phyloP scores from a whole-genome alignment of 1,140 invertebrate genomes.

The Conopomorpha cramerella region DNA sequence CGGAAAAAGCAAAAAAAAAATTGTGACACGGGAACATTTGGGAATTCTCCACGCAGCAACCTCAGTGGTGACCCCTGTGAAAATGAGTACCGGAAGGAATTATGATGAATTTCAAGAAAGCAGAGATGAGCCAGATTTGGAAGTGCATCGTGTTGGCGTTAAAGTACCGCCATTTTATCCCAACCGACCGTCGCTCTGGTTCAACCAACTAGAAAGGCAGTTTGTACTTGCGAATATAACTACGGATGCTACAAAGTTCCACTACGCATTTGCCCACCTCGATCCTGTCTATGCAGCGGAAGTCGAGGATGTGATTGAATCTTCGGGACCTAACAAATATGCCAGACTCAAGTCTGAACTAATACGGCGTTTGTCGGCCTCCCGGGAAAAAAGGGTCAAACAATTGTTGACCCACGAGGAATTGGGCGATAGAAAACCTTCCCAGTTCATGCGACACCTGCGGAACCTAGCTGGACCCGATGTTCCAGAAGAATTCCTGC shows the following conservation, averaged over 20 bases:
- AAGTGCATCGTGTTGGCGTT: slow-evolving; percentile 3
- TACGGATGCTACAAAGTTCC: slow-evolving; percentile 12
- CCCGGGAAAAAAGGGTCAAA: neutral
- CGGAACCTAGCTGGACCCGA: neutral
- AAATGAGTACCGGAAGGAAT: no score
- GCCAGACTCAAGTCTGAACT: slow-evolving; percentile 1
- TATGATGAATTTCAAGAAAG: no score
- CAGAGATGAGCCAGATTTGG: no score
- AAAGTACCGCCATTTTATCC: slow-evolving; percentile 10
- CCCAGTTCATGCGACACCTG: neutral
- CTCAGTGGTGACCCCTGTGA: no score
- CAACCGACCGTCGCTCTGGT: slow-evolving; percentile 10
- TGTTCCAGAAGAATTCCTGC: neutral
- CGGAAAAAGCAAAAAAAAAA: no score
- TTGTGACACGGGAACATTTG: no score
- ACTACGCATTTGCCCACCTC: slow-evolving; percentile 7
- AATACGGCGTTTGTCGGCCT: slow-evolving; percentile 1
- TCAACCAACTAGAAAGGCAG: slow-evolving; percentile 11
- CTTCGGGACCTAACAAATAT: neutral
- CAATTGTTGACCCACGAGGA: slow-evolving; percentile 8
- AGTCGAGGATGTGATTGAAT: neutral
- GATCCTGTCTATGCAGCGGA: neutral
- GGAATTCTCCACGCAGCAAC: no score
- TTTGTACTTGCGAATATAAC: slow-evolving; percentile 12
- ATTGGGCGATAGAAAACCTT: slow-evolving; percentile 2